These are phyloP conservation scores for Euwallacea fornicatus DNA, from an alignment of 1,140 invertebrate genomes.

Conservation along the genomic window DNA sequence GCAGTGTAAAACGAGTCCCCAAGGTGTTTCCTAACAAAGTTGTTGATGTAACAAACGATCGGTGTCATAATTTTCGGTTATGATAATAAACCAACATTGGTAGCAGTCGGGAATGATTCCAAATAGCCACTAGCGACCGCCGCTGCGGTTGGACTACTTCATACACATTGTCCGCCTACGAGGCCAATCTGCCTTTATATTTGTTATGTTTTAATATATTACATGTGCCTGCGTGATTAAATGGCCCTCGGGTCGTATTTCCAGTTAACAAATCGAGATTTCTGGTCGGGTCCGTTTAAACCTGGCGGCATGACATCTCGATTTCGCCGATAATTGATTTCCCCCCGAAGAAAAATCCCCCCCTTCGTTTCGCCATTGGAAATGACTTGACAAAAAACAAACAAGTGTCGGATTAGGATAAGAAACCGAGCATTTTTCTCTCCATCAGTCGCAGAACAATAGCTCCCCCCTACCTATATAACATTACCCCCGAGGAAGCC, in stretches of 20 bases:
- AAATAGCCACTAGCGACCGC: conserved; percentile 27
- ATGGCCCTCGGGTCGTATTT: conserved; percentile 21
- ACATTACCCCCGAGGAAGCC: conserved; percentile 30
- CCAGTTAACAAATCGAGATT: conserved; percentile 33
- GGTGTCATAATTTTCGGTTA: conserved; percentile 31
- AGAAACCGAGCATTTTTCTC: conserved; percentile 34
- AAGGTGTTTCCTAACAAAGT: no score
- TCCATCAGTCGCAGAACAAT: conserved; percentile 45
- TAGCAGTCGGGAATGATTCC: conserved; percentile 23
- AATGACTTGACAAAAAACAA: conserved; percentile 41
- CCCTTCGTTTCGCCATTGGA: conserved; percentile 9
- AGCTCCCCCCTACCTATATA: conserved; percentile 39
- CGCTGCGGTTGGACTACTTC: conserved; percentile 21
- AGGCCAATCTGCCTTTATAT: conserved; percentile 31
- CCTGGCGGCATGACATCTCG: not conserved
- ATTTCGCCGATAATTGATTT: no score
- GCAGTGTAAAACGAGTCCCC: no score
- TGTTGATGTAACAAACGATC: conserved; percentile 17
- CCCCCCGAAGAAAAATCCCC: not conserved
- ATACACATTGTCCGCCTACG: conserved; percentile 28
- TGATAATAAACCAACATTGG: conserved; percentile 24
- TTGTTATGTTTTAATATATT: conserved; percentile 37
- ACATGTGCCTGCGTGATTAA: conserved; percentile 33
- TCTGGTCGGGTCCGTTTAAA: conserved; percentile 7
- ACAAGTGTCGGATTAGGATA: conserved; percentile 44